Base-by-base conservation (phyloP, 2,113 vertebrate species). In the Atlantisia rogersi region DNA sequence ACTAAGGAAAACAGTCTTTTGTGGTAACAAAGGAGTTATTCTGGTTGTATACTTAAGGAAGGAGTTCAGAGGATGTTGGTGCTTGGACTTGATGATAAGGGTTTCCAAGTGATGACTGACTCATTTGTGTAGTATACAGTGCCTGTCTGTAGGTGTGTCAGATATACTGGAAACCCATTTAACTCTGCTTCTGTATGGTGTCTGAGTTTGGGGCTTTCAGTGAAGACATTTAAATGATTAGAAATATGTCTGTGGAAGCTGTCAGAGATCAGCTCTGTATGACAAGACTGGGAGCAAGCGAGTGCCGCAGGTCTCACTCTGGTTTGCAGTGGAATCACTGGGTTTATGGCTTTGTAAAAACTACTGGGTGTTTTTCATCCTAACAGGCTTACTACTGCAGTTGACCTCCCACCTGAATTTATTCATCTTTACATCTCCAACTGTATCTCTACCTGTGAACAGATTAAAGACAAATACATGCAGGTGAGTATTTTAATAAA, bases 391-490 rank as follows among this genome's bases (percentile, higher is more conserved):
- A 99, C 99, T 65, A 99, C 99, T 78, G 99, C 99, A 55, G 99
- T 99, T 92, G 99, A 99, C 92, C 98, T 99, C 67, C 99, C 99
- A 71, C 99, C 99, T 78, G 99, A 99, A 97, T 99, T 99, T 97
- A 99, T 99, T 98, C 99, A 99, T 93, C 99, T 99, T 90, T 99
- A 99, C 97, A 99, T 99, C 97, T 99, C 99, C 94, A 99, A 99
- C 96, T 99, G 99, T 94, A 99, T 99, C 97, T 99, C 99, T 60
- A 99, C 99, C 68, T 99, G 99, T 97, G 99, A 99, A 97, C 99
- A 99, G 84, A 99, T 99, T 97, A 99, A 99, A 97, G 99, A 99
- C 98, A 99, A 99, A 88, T 99, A 99, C 78, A 99, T 99, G 99
- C 99, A 99, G 99, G 99, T 99, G 96, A 94, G 95, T 94, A 60